phyloP scores from a whole-genome alignment of 2,797 vertebrate species.

The Malurus leucopterus region DNA sequence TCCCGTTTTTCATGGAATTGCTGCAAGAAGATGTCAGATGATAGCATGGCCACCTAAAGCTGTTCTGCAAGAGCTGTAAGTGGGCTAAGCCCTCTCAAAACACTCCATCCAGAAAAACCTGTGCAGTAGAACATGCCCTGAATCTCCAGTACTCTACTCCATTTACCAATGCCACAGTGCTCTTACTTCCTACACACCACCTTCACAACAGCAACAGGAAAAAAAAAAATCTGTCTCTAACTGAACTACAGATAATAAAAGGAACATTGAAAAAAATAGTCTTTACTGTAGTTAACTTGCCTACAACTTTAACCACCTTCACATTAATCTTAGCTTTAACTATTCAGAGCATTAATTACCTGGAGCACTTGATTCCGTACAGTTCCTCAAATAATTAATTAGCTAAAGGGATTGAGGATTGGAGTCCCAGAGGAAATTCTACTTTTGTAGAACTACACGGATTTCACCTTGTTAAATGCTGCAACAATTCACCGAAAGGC shows the following conservation, averaged over 20 bases:
- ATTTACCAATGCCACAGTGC: not conserved
- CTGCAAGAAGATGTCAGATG: not conserved
- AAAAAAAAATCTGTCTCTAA: not conserved
- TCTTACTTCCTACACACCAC: not conserved
- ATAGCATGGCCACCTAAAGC: fast-evolving
- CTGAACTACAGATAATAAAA: not conserved
- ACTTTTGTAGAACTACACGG: not conserved
- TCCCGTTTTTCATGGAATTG: not conserved
- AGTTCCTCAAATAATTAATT: slow-evolving; percentile 53
- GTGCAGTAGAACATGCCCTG: not conserved
- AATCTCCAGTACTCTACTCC: not conserved
- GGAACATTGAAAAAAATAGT: not conserved
- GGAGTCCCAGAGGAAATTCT: slow-evolving; percentile 25
- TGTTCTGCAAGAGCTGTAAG: not conserved
- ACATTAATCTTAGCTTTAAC: slow-evolving; percentile 14
- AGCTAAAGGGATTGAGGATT: slow-evolving; percentile 11
- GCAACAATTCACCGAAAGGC: not conserved
- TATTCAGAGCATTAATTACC: slow-evolving; percentile 45
- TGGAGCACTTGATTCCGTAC: slow-evolving; percentile 19
- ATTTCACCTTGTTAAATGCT: not conserved
- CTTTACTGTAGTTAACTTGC: slow-evolving; percentile 41
- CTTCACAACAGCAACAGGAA: not conserved
- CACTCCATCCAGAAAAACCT: not conserved
- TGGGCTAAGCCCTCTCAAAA: not conserved
- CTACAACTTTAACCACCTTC: slow-evolving; percentile 46